Evolutionary conservation across 2,888 invertebrate species (phyloP).

Genomic region (Drosophila anomelani): DNA sequence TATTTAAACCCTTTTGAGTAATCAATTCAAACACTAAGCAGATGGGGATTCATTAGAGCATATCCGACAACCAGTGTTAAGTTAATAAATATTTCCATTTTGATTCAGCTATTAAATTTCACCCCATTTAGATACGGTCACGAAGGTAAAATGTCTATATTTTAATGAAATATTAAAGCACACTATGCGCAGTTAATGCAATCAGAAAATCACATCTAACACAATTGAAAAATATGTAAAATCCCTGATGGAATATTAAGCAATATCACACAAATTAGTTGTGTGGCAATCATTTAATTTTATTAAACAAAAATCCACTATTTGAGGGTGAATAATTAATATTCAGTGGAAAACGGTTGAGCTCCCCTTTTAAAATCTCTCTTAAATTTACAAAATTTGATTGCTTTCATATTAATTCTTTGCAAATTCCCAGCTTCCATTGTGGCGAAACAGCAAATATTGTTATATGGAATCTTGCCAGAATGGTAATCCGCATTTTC

Average conservation of each 20-base stretch:
- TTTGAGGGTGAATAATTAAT: neutral
- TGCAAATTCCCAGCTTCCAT: neutral
- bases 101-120: slow-evolving; percentile 2
- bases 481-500: slow-evolving; percentile 24
- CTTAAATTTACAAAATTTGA: neutral
- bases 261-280: neutral
- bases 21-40: slow-evolving; percentile 10
- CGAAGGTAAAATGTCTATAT: neutral
- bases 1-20: neutral
- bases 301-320: neutral
- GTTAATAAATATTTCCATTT: neutral
- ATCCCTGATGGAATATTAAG: neutral
- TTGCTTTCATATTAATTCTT: slow-evolving; percentile 4
- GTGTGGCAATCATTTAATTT: neutral
- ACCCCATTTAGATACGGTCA: neutral
- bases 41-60: slow-evolving; percentile 12
- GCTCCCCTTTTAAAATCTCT: neutral
- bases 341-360: neutral
- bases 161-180: neutral
- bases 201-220: neutral
- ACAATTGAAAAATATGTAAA: neutral
- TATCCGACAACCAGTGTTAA: neutral
- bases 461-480: neutral
- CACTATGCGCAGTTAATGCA: neutral
- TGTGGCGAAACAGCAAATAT: slow-evolving; percentile 1